phyloP scores from a whole-genome alignment of 1,140 invertebrate genomes.

The Aethina tumida region DNA sequence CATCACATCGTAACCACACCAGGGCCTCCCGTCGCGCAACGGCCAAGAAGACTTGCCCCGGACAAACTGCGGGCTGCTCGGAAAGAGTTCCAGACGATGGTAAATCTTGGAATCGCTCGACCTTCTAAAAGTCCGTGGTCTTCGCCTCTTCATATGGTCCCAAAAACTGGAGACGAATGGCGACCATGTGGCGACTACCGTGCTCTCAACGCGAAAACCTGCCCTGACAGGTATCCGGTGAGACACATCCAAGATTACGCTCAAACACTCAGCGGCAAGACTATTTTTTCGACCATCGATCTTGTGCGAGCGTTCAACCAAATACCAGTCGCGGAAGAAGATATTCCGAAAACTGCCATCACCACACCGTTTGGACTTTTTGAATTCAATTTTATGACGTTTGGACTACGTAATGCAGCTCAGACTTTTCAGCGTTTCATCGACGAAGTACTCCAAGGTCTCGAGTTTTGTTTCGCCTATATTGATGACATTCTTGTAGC shows the following conservation, averaged over 20 bases:
- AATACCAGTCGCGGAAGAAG: slow-evolving; percentile 25
- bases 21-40: slow-evolving; percentile 27
- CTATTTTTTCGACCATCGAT: slow-evolving; percentile 34
- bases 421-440: slow-evolving; percentile 22
- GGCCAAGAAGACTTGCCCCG: slow-evolving; percentile 28
- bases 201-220: slow-evolving; percentile 35
- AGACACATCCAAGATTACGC: slow-evolving; percentile 29
- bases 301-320: slow-evolving; percentile 37
- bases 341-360: slow-evolving; percentile 21
- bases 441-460: too few species aligned
- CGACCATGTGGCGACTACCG: slow-evolving; percentile 38
- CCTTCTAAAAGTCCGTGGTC: slow-evolving; percentile 34
- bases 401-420: slow-evolving; percentile 18
- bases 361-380: slow-evolving; percentile 20
- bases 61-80: slow-evolving; percentile 24
- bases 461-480: slow-evolving; percentile 21
- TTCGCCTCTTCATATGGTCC: slow-evolving; percentile 34
- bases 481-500: slow-evolving; percentile 33
- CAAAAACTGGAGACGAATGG: slow-evolving; percentile 33
- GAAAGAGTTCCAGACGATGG: slow-evolving; percentile 25
- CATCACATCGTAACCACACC: slow-evolving; percentile 24
- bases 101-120: slow-evolving; percentile 19
- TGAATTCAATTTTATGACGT: slow-evolving; percentile 22
- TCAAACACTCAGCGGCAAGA: too few species aligned
- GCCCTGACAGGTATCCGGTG: slow-evolving; percentile 33